Evolutionary conservation across 64 coral and sea anemone species (phyloP), one percentile per base, ranked within the genome.

Genomic region (Catalaphyllia jardinei): DNA sequence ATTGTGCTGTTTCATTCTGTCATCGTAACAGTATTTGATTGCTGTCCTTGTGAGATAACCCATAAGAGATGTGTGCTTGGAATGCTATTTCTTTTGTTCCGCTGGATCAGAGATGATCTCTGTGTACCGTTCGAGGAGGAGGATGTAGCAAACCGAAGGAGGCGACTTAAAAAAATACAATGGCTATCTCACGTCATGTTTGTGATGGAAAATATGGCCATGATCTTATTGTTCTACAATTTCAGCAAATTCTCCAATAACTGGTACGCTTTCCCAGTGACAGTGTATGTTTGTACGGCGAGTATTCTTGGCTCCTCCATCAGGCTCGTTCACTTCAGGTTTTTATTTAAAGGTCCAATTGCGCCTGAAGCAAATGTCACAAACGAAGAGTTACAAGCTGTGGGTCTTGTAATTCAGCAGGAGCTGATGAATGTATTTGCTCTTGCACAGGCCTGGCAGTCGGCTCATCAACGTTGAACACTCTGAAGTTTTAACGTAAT

Each of bases 181-280:
- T 28, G 46, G 77, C n/a, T 54, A 55, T 79, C 77, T 29, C 8
- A 79, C 27, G 50, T 59, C 51, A 28, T 79, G 49, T 59, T 79
- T 16, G 25, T 79, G 1, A 7, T 79, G 2, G 50, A 79, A 79
- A 79, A 79, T 16, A 1, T 57, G 11, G 24, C 49, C 12, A 59
- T 79, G 52, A 60, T 79, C 9, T 61, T 27, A 54, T 20, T 79
- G 24, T 79, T 57, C 51, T 79, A 29, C 20, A n/a, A 67, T 79
- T 30, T 29, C 11, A 59, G 25, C 11, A 54, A 79, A 79, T 29
- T 24, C 9, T 29, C 25, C 25, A 60, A n/a, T 13, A 79, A 4
- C 75, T 78, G 77, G 77, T 55, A 27, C 25, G 46, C 77, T 1
- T 29, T 79, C 29, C 77, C 77, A 60, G 8, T 79, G 4, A 79